Evolutionary conservation across 2,113 vertebrate species (phyloP).

Genomic region (Phasianus colchicus): DNA sequence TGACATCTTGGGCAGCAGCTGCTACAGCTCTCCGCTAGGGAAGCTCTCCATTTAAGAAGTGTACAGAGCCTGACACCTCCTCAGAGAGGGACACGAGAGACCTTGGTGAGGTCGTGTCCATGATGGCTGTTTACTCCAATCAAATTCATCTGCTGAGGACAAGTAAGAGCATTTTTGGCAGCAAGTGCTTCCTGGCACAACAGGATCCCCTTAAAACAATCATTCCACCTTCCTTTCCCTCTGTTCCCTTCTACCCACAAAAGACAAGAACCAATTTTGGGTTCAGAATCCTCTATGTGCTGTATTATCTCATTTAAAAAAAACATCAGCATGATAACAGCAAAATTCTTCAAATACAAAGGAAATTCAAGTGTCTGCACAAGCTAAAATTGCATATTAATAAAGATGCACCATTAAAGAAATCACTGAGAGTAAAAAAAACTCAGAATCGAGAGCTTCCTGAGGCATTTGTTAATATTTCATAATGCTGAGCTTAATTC

Average conservation of each 20-base stretch:
- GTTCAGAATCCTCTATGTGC: background rate
- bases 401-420: background rate
- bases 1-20: background rate
- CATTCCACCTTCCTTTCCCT: background rate
- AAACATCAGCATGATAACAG: background rate
- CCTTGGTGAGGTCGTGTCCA: background rate
- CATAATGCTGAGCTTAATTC: background rate
- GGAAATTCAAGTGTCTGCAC: background rate
- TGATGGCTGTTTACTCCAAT: background rate
- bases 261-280: background rate
- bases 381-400: background rate
- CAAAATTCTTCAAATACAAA: background rate
- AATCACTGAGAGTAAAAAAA: background rate
- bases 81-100: background rate
- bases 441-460: background rate
- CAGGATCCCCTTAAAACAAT: slow-evolving; percentile 34
- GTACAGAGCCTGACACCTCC: background rate
- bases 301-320: background rate
- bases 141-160: background rate
- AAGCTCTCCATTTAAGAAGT: background rate
- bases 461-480: background rate
- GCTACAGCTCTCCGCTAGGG: background rate
- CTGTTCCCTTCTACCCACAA: background rate
- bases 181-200: background rate
- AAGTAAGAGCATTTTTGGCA: background rate